Evolutionary conservation across 23 tunicate species (phyloP).

Genomic region (Ascidia mentula): DNA sequence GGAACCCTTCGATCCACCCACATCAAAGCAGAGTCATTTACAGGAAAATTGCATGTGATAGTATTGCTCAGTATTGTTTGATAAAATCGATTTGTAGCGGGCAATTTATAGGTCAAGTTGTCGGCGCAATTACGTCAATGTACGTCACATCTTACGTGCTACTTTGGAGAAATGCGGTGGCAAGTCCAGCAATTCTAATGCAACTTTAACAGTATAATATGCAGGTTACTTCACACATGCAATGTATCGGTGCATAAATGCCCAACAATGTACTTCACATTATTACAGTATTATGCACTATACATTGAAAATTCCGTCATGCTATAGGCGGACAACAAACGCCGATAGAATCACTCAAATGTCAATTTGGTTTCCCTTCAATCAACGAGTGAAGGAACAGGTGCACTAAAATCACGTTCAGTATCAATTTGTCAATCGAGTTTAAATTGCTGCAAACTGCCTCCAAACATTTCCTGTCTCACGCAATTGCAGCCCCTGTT

Average conservation of each 20-base stretch:
- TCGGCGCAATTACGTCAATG: not conserved
- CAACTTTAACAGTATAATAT: too few species aligned
- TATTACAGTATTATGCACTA: too few species aligned
- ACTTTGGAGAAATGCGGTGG: not conserved
- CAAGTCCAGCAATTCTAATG: too few species aligned
- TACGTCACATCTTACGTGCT: not conserved
- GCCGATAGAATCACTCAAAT: too few species aligned
- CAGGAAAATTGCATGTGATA: not conserved
- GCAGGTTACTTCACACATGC: too few species aligned
- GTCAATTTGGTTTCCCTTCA: conserved; percentile 7
- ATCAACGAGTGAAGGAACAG: not conserved
- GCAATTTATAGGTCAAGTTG: not conserved
- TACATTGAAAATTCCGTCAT: too few species aligned
- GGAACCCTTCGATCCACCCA: too few species aligned
- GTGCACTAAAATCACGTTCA: not conserved
- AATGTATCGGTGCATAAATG: too few species aligned
- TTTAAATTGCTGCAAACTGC: not conserved
- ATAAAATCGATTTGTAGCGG: not conserved
- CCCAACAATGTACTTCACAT: too few species aligned
- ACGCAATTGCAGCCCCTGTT: not conserved
- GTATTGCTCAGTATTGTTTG: not conserved
- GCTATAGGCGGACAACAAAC: too few species aligned
- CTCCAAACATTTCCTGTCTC: not conserved
- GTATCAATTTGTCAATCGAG: not conserved
- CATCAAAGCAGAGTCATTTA: not conserved